phyloP scores from a whole-genome alignment of 2,797 vertebrate species.

The Pygocentrus nattereri region DNA sequence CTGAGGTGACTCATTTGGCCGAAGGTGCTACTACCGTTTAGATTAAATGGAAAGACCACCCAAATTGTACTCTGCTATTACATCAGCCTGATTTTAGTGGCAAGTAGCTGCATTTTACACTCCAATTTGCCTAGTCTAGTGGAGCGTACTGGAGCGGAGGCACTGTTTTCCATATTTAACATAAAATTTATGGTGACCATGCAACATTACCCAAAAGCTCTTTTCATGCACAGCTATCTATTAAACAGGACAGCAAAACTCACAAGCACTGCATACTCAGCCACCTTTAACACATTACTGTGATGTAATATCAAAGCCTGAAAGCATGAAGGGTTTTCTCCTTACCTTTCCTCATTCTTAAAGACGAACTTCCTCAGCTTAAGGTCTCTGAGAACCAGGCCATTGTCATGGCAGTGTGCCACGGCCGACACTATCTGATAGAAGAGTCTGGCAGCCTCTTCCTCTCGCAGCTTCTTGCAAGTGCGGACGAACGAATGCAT shows the following conservation, averaged over 20 bases:
- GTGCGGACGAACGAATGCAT: conserved; percentile 99
- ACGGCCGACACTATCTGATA: conserved; percentile 97
- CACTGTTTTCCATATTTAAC: conserved; percentile 5
- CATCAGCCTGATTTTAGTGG: conserved; percentile 48
- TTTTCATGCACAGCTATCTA: not conserved
- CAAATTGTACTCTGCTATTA: conserved; percentile 51
- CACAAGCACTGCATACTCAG: not conserved
- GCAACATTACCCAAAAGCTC: not conserved
- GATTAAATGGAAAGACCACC: conserved; percentile 48
- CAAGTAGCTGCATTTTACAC: conserved; percentile 29
- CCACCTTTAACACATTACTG: not conserved
- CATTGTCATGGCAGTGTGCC: conserved; percentile 96
- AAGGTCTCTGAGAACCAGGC: conserved; percentile 97
- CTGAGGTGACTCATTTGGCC: conserved; percentile 57
- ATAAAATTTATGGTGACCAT: not conserved
- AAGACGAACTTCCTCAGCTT: conserved; percentile 99
- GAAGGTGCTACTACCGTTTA: conserved; percentile 43
- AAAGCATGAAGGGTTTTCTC: not conserved
- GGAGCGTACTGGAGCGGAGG: not conserved
- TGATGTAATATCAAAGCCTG: not conserved
- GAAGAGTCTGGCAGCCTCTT: conserved; percentile 96
- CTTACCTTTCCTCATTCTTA: conserved; percentile 96
- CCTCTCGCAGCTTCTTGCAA: conserved; percentile 97
- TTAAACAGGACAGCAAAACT: not conserved
- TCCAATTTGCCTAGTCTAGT: conserved; percentile 10